Conservation (phyloP, 2,797 vertebrate species). For the Clamator glandarius region DNA sequence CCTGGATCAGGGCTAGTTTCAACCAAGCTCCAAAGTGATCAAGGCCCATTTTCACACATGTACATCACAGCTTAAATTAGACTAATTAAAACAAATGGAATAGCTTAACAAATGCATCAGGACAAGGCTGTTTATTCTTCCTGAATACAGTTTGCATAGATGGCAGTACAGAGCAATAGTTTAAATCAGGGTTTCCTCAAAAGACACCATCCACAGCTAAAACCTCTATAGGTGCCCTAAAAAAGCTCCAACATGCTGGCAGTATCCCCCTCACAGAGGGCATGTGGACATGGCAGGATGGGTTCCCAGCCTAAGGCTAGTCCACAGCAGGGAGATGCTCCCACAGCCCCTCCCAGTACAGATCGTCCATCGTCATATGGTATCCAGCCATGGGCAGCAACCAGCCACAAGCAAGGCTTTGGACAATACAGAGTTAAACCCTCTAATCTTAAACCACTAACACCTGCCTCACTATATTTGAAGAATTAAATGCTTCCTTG, state of each 20-base stretch:
- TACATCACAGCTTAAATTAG: not conserved
- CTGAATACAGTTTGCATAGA: not conserved
- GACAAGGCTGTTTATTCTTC: not conserved
- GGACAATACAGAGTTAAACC: not conserved
- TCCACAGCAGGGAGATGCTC: rapidly evolving
- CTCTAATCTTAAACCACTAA: not conserved
- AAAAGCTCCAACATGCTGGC: rapidly evolving
- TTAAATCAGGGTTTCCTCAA: not conserved
- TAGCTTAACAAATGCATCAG: not conserved
- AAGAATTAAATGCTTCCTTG: not conserved
- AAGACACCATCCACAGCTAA: not conserved
- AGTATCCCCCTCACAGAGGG: rapidly evolving
- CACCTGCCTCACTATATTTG: not conserved
- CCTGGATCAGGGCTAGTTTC: not conserved
- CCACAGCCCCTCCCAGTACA: not conserved
- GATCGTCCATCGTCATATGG: rapidly evolving
- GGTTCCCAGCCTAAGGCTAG: rapidly evolving
- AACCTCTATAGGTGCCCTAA: not conserved
- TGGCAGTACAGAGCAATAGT: not conserved
- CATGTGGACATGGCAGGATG: rapidly evolving
- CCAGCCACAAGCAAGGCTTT: not conserved
- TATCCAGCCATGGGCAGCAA: rapidly evolving
- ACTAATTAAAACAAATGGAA: not conserved
- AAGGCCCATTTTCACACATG: not conserved
- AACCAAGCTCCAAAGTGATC: not conserved